Percentiles rank a stretch among this genome's conserved stretches.
Evolutionary conservation across 2,888 invertebrate species (phyloP).

Genomic region (Pinctada fucata): DNA sequence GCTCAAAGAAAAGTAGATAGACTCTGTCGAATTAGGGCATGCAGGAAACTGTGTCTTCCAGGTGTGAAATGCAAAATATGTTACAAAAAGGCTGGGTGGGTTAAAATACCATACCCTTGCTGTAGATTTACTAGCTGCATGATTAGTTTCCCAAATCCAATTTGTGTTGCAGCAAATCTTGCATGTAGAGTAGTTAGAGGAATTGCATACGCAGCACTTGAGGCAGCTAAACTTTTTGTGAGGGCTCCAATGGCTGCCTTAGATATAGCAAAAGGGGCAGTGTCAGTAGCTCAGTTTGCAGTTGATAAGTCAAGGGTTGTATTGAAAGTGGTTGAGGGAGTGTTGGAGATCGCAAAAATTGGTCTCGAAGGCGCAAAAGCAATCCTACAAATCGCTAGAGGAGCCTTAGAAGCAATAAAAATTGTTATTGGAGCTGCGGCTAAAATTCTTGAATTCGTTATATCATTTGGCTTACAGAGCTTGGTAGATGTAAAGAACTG

Average conservation of each 20-base stretch:
- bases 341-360: slow-evolving; percentile 35
- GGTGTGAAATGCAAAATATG: slow-evolving; percentile 38
- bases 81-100: background rate
- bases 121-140: slow-evolving; percentile 39
- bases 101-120: slow-evolving; percentile 41
- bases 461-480: background rate
- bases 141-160: slow-evolving; percentile 39
- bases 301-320: slow-evolving; percentile 47
- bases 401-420: slow-evolving; percentile 40
- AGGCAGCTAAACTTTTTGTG: slow-evolving; percentile 43
- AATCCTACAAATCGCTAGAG: slow-evolving; percentile 33
- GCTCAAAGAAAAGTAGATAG: slow-evolving; percentile 49
- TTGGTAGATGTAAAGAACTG: slow-evolving; percentile 12
- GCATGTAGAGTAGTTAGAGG: slow-evolving; percentile 36
- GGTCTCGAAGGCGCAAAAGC: slow-evolving; percentile 38
- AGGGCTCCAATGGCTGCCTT: slow-evolving; percentile 40
- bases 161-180: slow-evolving; percentile 39
- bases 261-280: slow-evolving; percentile 42
- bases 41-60: slow-evolving; percentile 42
- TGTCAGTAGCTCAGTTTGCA: slow-evolving; percentile 41
- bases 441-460: background rate
- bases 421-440: slow-evolving; percentile 33
- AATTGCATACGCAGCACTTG: slow-evolving; percentile 43
- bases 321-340: slow-evolving; percentile 35
- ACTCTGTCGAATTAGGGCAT: slow-evolving; percentile 45